These are phyloP conservation scores for Cariama cristata DNA, from an alignment of 2,113 vertebrate species.

Conservation along the genomic window DNA sequence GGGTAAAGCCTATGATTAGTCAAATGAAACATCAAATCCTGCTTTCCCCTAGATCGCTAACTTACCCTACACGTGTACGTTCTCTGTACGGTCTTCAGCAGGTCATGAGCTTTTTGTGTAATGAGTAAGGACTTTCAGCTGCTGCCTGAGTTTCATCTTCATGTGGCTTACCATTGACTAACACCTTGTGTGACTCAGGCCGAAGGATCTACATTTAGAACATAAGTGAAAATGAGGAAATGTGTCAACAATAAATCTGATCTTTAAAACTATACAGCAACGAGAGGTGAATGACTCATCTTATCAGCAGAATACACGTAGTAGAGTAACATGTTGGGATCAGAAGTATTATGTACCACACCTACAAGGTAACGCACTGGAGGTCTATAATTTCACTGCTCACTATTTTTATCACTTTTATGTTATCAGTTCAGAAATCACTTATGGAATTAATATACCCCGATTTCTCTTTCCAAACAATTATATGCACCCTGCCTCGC, in stretches of 20 bases:
- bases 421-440: constrained; percentile 36
- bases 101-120: neutral
- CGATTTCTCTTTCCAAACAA: constrained; percentile 42
- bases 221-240: neutral
- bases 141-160: neutral
- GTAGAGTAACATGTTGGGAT: neutral
- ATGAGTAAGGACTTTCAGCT: neutral
- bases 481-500: constrained; percentile 37
- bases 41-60: neutral
- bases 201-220: neutral
- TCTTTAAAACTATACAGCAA: constrained; percentile 2
- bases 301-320: neutral
- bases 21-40: neutral
- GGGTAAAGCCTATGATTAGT: neutral
- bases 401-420: constrained; percentile 8
- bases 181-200: neutral
- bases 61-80: neutral
- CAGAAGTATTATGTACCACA: constrained; percentile 12
- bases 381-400: neutral
- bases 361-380: neutral
- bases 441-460: constrained; percentile 43
- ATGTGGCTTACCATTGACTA: neutral
- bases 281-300: neutral
- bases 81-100: neutral
- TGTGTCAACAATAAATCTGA: neutral